Evolutionary conservation across 2,113 vertebrate species (phyloP), one percentile per base, ranked within the genome.

Genomic region (Vulpes ferrilata): DNA sequence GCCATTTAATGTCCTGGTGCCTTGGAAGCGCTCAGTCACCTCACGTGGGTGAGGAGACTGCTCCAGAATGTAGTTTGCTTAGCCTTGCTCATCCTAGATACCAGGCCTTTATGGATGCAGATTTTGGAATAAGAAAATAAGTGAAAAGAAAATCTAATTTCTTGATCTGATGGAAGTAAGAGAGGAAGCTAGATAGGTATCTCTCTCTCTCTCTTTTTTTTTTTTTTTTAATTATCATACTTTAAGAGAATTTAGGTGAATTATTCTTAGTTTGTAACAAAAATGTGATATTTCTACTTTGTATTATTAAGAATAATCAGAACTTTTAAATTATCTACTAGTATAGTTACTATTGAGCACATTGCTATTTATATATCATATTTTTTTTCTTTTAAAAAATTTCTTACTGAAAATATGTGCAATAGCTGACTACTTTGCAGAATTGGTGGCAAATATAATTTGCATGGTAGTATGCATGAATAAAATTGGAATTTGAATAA

Each of bases 1-100:
- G 97, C 97, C 97, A 97, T 97, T 98, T 97, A 96, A 96, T 86
- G 97, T 98, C 97, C 98, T 98, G 97, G 97, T 98, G 96, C 97
- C 97, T 98, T 97, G 98, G 97, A 98, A 97, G 98, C 74, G 95
- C 97, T 97, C 93, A 76, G 95, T 95, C 87, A 96, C 96, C 98
- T 98, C 97, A 79, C 86, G 53, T 95, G 89, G 96, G 96, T 95
- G 97, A 97, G 97, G 98, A 98, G 96, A 86, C 95, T 84, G 96
- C 95, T 98, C 98, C 97, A 96, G 87, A 97, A 89, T 97, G 88
- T 88, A 97, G 95, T 95, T 94, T 92, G 97, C 88, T 91, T 97
- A 98, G 96, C 97, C 97, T 96, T 93, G 94, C 96, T 98, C 96
- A 96, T 96, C 97, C 97, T 95, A 95, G 82, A 93, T 96, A 97